These are phyloP conservation scores for Coelinius sp. DNA, from an alignment of 2,888 invertebrate genomes.

Conservation along the genomic window DNA sequence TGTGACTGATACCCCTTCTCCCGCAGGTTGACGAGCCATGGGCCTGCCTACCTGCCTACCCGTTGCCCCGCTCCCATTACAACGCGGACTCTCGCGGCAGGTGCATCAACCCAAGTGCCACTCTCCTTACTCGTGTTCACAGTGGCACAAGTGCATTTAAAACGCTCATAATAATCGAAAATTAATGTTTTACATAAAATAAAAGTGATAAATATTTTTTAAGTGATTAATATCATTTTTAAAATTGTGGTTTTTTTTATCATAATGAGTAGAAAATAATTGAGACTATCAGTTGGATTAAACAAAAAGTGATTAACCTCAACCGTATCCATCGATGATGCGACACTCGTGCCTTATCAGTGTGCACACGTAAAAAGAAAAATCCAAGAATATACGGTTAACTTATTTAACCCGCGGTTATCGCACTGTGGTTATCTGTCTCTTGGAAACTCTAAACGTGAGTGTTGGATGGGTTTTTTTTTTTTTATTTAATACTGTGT, in stretches of 20 bases:
- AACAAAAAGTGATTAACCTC: not conserved
- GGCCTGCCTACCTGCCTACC: constrained; percentile 70
- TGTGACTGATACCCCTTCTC: constrained; percentile 70
- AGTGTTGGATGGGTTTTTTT: constrained; percentile 41
- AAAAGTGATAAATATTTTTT: no score
- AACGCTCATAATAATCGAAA: no score
- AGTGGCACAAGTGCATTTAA: not conserved
- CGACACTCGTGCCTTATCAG: constrained; percentile 59
- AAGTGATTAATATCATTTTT: no score
- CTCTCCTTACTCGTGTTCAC: constrained; percentile 61
- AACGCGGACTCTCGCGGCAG: constrained; percentile 71
- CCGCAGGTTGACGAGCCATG: constrained; percentile 66
- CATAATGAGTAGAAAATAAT: no score
- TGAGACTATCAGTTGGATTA: no score
- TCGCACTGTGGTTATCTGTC: constrained; percentile 53
- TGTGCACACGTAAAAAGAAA: constrained; percentile 39
- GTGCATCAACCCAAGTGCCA: constrained; percentile 69
- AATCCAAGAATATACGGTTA: not conserved
- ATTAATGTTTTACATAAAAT: not conserved
- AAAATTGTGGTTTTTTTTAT: no score
- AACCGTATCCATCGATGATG: constrained; percentile 48
- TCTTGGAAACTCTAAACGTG: constrained; percentile 47
- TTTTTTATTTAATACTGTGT: constrained; percentile 34
- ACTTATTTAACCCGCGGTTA: constrained; percentile 36
- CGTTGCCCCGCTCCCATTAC: constrained; percentile 70